Evolutionary conservation across 2,113 vertebrate genomes (phyloP).

Genomic region (Ictalurus furcatus): DNA sequence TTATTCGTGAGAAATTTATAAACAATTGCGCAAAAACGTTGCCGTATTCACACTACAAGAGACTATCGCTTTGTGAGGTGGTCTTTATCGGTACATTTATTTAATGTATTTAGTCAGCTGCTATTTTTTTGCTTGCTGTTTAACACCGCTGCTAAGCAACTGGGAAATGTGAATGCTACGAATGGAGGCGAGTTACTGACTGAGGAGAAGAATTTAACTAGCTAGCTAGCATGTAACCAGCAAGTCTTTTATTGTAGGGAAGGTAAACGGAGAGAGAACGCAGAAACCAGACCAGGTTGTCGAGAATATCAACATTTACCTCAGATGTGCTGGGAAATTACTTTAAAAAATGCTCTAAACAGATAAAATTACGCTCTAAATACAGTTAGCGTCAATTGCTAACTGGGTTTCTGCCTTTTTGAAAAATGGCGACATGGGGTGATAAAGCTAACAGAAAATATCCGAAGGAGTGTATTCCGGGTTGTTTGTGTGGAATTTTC

Average conservation of each 20-base stretch:
- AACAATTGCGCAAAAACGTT: neutral
- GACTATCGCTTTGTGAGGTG: no score
- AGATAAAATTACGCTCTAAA: neutral
- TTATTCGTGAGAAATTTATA: neutral
- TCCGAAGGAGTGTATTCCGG: neutral
- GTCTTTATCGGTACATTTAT: no score
- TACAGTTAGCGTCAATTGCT: neutral
- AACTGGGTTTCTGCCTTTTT: neutral
- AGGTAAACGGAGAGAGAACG: neutral
- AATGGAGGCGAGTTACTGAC: neutral
- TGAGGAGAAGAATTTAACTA: neutral
- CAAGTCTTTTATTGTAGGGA: neutral
- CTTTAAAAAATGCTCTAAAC: neutral
- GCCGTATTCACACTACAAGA: neutral
- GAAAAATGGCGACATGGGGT: neutral
- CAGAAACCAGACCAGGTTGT: neutral
- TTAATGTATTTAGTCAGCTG: neutral
- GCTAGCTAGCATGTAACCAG: neutral
- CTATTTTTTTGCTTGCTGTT: neutral
- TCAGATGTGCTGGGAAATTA: neutral
- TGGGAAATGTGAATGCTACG: neutral
- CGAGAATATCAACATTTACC: neutral
- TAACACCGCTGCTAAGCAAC: neutral
- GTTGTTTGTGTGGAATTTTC: neutral
- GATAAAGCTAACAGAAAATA: neutral